Conservation (phyloP, 2,888 invertebrate species). For the Polydrusus pterygomalis region DNA sequence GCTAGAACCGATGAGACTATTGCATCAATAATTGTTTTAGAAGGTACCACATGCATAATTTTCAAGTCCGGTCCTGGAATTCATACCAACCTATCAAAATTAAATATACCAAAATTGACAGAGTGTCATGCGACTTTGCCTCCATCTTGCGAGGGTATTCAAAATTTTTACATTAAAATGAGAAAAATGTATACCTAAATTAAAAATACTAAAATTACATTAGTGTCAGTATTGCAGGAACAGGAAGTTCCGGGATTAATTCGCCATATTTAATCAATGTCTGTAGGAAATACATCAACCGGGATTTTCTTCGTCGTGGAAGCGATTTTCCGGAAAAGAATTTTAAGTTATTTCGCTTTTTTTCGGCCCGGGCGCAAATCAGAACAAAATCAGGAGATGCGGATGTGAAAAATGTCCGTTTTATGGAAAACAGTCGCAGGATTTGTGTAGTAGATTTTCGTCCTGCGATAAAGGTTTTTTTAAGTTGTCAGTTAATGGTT, state of each 20-base stretch:
- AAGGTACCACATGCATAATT: too few species aligned
- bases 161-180: too few species aligned
- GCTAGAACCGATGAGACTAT: too few species aligned
- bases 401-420: slow-evolving; percentile 18
- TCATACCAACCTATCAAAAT: too few species aligned
- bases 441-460: slow-evolving; percentile 3
- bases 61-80: too few species aligned
- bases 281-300: slow-evolving; percentile 46
- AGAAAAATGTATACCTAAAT: slow-evolving; percentile 1
- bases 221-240: neutral
- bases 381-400: slow-evolving; percentile 24
- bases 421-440: slow-evolving; percentile 20
- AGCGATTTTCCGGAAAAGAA: slow-evolving; percentile 23
- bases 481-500: neutral
- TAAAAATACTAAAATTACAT: slow-evolving; percentile 3
- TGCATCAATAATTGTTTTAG: too few species aligned
- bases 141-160: too few species aligned
- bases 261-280: slow-evolving; percentile 45
- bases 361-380: slow-evolving; percentile 27
- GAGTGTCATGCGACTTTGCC: too few species aligned
- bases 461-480: slow-evolving; percentile 2
- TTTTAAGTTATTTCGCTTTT: slow-evolving; percentile 43
- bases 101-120: too few species aligned
- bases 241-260: slow-evolving; percentile 28
- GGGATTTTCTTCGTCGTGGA: slow-evolving; percentile 33